Evolutionary conservation across 2,888 invertebrate species (phyloP), one percentile per base, ranked within the genome.

Genomic region (Oxyteleia sp.): DNA sequence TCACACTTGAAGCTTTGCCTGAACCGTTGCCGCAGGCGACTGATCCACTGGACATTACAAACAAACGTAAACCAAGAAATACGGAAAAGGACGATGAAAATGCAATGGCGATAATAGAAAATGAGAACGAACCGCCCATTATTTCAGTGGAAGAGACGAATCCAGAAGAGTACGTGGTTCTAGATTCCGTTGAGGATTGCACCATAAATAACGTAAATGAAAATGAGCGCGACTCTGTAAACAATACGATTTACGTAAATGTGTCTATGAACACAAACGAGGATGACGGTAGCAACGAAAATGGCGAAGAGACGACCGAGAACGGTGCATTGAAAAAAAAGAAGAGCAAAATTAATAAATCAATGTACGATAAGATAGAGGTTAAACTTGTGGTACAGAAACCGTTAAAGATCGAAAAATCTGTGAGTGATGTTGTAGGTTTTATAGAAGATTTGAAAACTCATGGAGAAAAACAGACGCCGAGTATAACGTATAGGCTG

Each of bases 401-500:
- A 11, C 88, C 89, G 15, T 85, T 91, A 10, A 85, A 87, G 51
- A 78, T 86, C 29, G 87, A 86, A 2, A 91, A 88, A 69, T 82
- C 86, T 10, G 80, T 85, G 8, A 87, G 85, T 32, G 89, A 89
- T 71, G 85, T 89, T 0, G 87, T 88, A 59, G 91, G 92, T 38
- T 90, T 92, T 41, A 89, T 92, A 84, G 91, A 92, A 64, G 89
- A 91, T 45, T 68, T 91, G 5, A 75, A 81, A 69, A 57, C 61
- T 45, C 45, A 69, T 15, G 81, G 82, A 4, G 82, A 82, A 13
- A 82, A 84, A 15, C 79, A 81, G 45, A 80, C 84, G 0, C 85
- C 90, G 8, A 91, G 85, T 80, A 87, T 94, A 5, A 94, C 95
- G 0, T 93, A 94, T 41, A 91, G 94, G 82, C 90, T 94, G 32